Conservation (phyloP, 2,888 invertebrate species). For the Nomada lathburiana region DNA sequence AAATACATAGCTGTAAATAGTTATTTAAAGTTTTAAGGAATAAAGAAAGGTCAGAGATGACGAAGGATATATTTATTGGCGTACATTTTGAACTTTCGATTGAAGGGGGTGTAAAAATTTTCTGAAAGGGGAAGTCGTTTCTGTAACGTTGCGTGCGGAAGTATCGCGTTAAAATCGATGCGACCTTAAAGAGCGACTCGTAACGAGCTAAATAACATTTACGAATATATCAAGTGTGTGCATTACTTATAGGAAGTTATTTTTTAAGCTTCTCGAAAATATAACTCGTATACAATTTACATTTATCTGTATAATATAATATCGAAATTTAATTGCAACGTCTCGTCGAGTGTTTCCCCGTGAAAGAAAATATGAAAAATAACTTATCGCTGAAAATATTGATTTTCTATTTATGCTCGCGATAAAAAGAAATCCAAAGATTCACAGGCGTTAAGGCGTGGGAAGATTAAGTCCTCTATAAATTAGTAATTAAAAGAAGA, state of each 20-base stretch:
- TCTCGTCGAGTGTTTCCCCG: no score
- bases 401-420: slow-evolving; percentile 48
- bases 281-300: not conserved
- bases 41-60: not conserved
- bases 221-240: not conserved
- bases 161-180: slow-evolving; percentile 27
- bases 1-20: no score
- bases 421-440: slow-evolving; percentile 25
- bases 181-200: slow-evolving; percentile 18
- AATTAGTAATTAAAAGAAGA: no score
- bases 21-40: not conserved
- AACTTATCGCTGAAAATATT: slow-evolving; percentile 3
- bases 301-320: no score
- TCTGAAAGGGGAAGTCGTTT: slow-evolving; percentile 15
- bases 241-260: not conserved
- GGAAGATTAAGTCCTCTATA: slow-evolving; percentile 2
- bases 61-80: not conserved
- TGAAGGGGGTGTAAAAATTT: not conserved
- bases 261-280: not conserved
- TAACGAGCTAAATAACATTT: not conserved
- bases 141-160: slow-evolving; percentile 21
- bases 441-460: slow-evolving; percentile 14
- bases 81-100: not conserved
- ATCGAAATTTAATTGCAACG: not conserved
- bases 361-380: slow-evolving; percentile 21